Base-by-base conservation (phyloP, 2,888 invertebrate species). In the Sinopyrophorus schimmeli region DNA sequence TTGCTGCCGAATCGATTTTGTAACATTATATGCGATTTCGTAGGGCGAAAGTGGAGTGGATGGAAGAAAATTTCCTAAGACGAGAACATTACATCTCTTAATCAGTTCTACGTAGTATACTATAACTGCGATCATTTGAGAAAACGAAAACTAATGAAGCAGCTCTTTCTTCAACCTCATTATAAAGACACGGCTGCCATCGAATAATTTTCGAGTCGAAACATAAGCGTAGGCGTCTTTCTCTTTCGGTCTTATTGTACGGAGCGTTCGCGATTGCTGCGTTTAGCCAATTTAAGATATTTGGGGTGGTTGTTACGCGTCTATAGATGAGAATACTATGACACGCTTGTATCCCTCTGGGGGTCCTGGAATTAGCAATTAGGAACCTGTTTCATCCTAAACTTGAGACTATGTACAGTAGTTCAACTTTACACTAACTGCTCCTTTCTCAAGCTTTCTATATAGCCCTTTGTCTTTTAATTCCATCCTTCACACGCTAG, bases 341-440 rank as follows among this genome's bases (percentile, higher is more conserved):
- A 53, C 55, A 55, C 47, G 56, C 39, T 59, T 56, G 54, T 56
- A 54, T 47, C 44, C 55, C 57, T 43, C 49, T 34, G 27, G 54
- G 59, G 60, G 32, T 52, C 40, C 34, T 38, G 52, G 54, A 59
- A 60, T 59, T 60, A 59, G 57, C 54, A 59, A 58, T 59, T 58
- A 59, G 53, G 56, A 39, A 49, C 53, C 54, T 53, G 54, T 57
- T 55, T 50, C 52, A 54, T 57, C 52, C 55, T 54, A 38, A 55
- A 54, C 50, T 55, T 41, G 46, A 39, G 38, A 41, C 51, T 50
- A 47, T 52, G 50, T 44, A 35, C 35, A 54, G 41, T 37, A 34
- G 40, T 52, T 44, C 52, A 55, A 59, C 53, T 57, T 57, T 50
- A 38, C 31, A 53, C 37, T 43, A 59, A 57, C 55, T 55, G 55